These are phyloP conservation scores for Entomyzon cyanotis DNA, from an alignment of 2,113 vertebrate species.

Conservation along the genomic window DNA sequence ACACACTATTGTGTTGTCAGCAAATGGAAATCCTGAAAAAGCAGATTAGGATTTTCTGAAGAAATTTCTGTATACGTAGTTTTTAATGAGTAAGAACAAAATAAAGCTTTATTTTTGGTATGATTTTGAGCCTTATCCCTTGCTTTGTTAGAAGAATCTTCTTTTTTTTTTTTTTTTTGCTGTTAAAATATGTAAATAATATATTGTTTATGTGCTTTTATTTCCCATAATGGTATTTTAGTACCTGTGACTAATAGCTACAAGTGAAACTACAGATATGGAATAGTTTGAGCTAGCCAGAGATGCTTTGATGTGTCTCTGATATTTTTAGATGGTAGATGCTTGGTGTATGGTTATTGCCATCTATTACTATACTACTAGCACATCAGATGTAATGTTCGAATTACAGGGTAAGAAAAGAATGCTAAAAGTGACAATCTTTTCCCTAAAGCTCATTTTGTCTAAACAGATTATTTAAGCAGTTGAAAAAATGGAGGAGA, in stretches of 20 bases:
- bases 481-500: background rate
- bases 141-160: background rate
- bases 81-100: background rate
- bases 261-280: background rate
- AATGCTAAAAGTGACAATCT: background rate
- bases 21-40: background rate
- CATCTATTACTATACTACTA: background rate
- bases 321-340: background rate
- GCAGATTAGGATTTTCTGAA: background rate
- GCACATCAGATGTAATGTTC: background rate
- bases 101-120: background rate
- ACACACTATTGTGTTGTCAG: background rate
- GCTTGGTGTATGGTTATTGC: background rate
- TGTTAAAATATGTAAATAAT: background rate
- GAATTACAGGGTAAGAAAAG: background rate
- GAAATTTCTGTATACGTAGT: background rate
- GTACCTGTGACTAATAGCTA: accelerated
- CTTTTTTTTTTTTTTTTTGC: background rate
- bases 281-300: background rate
- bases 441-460: background rate
- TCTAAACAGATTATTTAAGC: background rate
- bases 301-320: background rate
- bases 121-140: background rate
- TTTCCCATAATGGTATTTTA: background rate
- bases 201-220: background rate